phyloP scores from a whole-genome alignment of 1,140 invertebrate genomes.

The Scaptomyza hsui region DNA sequence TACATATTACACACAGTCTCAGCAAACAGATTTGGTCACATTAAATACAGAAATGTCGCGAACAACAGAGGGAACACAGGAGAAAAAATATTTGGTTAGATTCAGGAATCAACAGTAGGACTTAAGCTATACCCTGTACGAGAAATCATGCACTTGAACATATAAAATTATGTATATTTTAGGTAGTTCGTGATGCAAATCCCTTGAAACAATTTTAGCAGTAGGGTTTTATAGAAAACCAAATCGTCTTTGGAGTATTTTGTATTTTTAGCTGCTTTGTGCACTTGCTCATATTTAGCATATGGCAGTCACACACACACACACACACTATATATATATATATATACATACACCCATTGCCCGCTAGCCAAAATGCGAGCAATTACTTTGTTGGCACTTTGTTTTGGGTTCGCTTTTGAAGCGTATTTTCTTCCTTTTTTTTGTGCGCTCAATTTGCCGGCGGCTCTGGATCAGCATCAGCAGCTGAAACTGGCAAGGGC shows the following conservation, averaged over 20 bases:
- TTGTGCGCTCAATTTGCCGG: conserved; percentile 8
- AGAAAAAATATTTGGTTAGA: background rate
- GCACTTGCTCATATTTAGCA: conserved; percentile 45
- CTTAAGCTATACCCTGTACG: background rate
- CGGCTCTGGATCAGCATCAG: conserved; percentile 17
- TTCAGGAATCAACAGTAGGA: background rate
- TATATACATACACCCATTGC: conserved; percentile 13
- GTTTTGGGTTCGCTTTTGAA: conserved; percentile 66
- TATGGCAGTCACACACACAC: conserved; percentile 24
- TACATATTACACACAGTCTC: conserved; percentile 34
- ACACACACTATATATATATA: conserved; percentile 4
- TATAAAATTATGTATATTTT: no score
- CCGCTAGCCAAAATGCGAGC: conserved; percentile 64
- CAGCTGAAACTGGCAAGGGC: conserved; percentile 15
- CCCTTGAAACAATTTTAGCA: background rate
- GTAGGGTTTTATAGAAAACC: conserved; percentile 11
- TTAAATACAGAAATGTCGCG: conserved; percentile 44
- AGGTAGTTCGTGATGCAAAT: background rate
- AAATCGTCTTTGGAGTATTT: conserved; percentile 5
- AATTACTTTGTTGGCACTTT: conserved; percentile 78
- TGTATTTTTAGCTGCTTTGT: conserved; percentile 3
- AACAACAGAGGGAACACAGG: conserved; percentile 14
- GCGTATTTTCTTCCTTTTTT: conserved; percentile 33
- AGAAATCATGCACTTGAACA: no score
- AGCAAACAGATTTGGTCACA: conserved; percentile 32